phyloP scores from a whole-genome alignment of 2,888 invertebrate genomes.

The Noctua janthina region DNA sequence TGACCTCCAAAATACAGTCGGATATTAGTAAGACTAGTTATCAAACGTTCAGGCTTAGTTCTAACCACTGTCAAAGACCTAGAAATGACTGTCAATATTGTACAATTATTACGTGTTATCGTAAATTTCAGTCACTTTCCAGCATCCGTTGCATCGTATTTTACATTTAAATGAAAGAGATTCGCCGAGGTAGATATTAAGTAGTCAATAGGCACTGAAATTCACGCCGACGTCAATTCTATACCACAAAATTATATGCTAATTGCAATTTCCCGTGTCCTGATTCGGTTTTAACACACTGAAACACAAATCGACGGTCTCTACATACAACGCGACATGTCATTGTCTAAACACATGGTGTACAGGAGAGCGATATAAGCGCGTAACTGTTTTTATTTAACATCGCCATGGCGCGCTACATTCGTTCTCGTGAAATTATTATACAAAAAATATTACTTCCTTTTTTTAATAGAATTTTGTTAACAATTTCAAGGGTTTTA shows the following conservation, averaged over 20 bases:
- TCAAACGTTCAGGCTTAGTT: neutral
- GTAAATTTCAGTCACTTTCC: neutral
- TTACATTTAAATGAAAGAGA: neutral
- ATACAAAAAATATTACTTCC: too few relatives aligned
- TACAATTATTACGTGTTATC: neutral
- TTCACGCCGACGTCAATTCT: neutral
- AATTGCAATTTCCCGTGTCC: neutral
- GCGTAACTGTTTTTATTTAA: too few relatives aligned
- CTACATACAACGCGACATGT: too few relatives aligned
- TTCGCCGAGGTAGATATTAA: neutral
- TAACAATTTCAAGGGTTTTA: too few relatives aligned
- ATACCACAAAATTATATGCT: neutral
- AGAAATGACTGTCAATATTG: neutral
- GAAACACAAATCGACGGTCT: neutral
- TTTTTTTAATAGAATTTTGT: too few relatives aligned
- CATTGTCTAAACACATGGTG: too few relatives aligned
- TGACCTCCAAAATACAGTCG: neutral
- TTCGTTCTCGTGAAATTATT: too few relatives aligned
- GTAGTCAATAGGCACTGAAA: neutral
- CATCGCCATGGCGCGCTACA: too few relatives aligned
- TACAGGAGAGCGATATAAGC: too few relatives aligned
- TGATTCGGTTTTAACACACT: neutral
- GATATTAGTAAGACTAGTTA: neutral
- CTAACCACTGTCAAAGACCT: neutral
- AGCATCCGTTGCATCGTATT: neutral